Base-by-base conservation (phyloP, 2,888 invertebrate genomes). In the Conomelus anceps region DNA sequence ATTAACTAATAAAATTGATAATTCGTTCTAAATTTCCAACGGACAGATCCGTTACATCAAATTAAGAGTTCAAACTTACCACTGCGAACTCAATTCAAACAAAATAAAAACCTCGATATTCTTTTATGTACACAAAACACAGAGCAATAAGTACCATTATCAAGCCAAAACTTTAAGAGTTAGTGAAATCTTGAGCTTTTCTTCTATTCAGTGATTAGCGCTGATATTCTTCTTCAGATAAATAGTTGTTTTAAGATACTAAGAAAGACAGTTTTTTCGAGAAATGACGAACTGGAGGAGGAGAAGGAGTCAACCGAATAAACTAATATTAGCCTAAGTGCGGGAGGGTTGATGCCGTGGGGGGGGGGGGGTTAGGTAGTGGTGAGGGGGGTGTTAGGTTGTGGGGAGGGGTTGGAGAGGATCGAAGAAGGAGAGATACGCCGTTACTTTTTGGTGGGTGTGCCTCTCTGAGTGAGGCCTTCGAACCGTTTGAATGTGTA, bases 401-500 rank as follows among this genome's bases (percentile, higher is more conserved):
- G 94, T 34, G 97, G 96, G 86, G 95, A 96, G 91, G 94, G 95
- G 90, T 96, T 97, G 3, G 96, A 97, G 93, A 98, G 99, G 93
- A 95, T 98, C 91, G 93, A 95, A 0, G 95, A 95, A 84, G 92
- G 94, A 23, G 93, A 94, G 85, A 23, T 84, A n/a, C n/a, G n/a
- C n/a, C 85, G 90, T 89, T 95, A 97, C 94, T 97, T 97, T 94
- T 97, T 97, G 92, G 96, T 96, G 87, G 96, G 96, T 90, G 96
- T 96, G 91, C 97, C 98, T 92, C 98, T 95, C 93, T 98, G 98
- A 88, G 98, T 98, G 91, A 99, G 95, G 26, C 98, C 99, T 94
- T 99, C 99, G 94, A 99, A 99, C 92, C 99, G 96, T 94, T 99
- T 99, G 95, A 99, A 99, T 91, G 99, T 99, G 94, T 99, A 99